phyloP scores from a whole-genome alignment of 35 echinoderm and acorn worm genomes.

The Apostichopus californicus region DNA sequence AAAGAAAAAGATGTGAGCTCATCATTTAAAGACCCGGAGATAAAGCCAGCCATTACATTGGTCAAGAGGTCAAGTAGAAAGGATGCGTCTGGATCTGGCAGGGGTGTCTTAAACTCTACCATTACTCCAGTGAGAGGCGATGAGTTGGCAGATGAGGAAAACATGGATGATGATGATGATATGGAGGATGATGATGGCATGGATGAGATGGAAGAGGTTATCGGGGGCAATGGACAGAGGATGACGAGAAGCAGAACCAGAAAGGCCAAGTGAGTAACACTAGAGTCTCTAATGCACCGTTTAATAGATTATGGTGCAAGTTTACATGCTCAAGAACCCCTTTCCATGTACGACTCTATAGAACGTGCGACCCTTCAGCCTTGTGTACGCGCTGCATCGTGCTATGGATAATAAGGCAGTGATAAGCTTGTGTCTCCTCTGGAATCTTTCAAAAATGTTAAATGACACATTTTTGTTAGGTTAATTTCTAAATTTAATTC shows the following conservation, averaged over 20 bases:
- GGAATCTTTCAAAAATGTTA: too few species aligned
- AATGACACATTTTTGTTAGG: too few species aligned
- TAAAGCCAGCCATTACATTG: not conserved
- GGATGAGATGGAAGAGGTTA: not conserved
- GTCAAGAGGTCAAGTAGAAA: not conserved
- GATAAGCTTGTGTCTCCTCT: too few species aligned
- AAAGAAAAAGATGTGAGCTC: not conserved
- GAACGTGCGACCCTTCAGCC: too few species aligned
- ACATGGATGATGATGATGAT: not conserved
- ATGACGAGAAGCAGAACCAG: conserved; percentile 41
- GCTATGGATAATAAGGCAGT: too few species aligned
- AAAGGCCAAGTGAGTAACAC: conserved; percentile 31
- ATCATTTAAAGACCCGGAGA: not conserved
- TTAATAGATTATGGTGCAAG: too few species aligned
- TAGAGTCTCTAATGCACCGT: not conserved
- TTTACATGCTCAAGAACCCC: too few species aligned
- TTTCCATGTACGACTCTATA: too few species aligned
- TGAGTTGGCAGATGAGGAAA: not conserved
- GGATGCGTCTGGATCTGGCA: not conserved
- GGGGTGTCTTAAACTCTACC: not conserved
- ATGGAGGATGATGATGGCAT: not conserved
- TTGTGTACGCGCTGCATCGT: too few species aligned
- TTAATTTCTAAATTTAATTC: too few species aligned
- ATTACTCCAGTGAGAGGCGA: not conserved
- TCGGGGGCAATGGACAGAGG: conserved; percentile 9